Base-by-base conservation (phyloP, 1,140 invertebrate species). In the Bombus huntii region DNA sequence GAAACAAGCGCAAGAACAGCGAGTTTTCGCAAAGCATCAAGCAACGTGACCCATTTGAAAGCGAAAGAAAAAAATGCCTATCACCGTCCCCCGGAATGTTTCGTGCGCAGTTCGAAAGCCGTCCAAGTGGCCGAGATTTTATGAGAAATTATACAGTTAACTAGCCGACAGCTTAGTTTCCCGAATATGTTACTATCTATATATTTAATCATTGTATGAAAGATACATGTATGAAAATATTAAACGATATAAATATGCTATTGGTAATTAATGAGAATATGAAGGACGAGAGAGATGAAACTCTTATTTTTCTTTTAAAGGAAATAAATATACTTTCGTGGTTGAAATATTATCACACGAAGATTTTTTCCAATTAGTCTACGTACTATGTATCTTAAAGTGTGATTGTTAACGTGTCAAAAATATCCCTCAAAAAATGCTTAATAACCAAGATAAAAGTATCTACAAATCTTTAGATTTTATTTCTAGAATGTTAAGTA, bases 71-170 rank as follows among this genome's bases (percentile, higher is more conserved):
- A 65, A 87, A 85, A 89, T 85, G 42, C 31, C 85, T 85, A 85
- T 82, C 85, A 39, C 72, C 72, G 75, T 84, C 66, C 34, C 25
- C 25, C 34, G 39, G 88, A 88, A 88, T 81, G 78, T 81, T 90
- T 86, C 66, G 59, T 81, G n/a, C 68, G 71, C 72, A 31, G 44
- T 10, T 74, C 70, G 75, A 57, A 73, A 80, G 44, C 13, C 28
- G 57, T 37, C 53, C 66, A 37, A 39, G 28, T 34, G 39, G n/a
- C 62, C 28, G 57, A 87, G 71, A 87, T 90, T 90, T 90, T 90
- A 88, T 70, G 66, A 90, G 86, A 90, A 90, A 90, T 83, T 90
- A 75, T 90, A 90, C 86, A 90, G 88, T 90, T 90, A 90, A 85
- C 80, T 77, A 78, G 47, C n/a, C 62, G 44, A 39, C 39, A 79